Evolutionary conservation across 2,888 invertebrate species (phyloP).

Genomic region (Muscina levida): DNA sequence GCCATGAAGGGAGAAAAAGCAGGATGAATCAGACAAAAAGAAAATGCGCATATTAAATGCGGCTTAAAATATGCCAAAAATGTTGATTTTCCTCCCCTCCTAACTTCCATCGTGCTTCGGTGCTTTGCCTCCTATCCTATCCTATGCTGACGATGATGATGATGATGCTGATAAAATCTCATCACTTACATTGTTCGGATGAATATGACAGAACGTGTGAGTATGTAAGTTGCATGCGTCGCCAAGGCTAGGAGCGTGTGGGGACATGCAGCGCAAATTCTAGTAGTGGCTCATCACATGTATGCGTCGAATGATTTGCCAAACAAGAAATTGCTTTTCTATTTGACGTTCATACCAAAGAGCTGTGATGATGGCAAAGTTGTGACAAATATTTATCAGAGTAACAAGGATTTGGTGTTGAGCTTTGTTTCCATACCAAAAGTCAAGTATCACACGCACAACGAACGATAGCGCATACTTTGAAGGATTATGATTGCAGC

Average conservation of each 20-base stretch:
- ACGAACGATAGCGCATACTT: neutral
- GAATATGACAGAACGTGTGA: slow-evolving; percentile 15
- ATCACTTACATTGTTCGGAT: slow-evolving; percentile 23
- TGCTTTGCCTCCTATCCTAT: neutral
- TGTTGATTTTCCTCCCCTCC: neutral
- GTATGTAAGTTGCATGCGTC: neutral
- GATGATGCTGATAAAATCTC: slow-evolving; percentile 17
- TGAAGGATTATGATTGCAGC: slow-evolving; percentile 24
- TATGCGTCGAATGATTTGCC: neutral
- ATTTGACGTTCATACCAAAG: slow-evolving; percentile 4
- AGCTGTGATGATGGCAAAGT: slow-evolving; percentile 11
- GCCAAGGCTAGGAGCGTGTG: neutral
- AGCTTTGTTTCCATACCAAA: slow-evolving; percentile 16
- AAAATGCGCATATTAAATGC: slow-evolving; percentile 58
- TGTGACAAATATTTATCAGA: slow-evolving; percentile 41
- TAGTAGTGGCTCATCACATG: neutral
- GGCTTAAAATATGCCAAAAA: slow-evolving; percentile 58
- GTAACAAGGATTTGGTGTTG: slow-evolving; percentile 14
- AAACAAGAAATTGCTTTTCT: slow-evolving; percentile 32
- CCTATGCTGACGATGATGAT: neutral
- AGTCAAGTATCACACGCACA: slow-evolving; percentile 26
- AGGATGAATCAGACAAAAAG: slow-evolving; percentile 3
- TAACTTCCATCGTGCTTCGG: neutral
- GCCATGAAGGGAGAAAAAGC: neutral
- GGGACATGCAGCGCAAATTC: neutral